Conservation (phyloP, 2,113 vertebrate species). For the Oxyruncus cristatus region DNA sequence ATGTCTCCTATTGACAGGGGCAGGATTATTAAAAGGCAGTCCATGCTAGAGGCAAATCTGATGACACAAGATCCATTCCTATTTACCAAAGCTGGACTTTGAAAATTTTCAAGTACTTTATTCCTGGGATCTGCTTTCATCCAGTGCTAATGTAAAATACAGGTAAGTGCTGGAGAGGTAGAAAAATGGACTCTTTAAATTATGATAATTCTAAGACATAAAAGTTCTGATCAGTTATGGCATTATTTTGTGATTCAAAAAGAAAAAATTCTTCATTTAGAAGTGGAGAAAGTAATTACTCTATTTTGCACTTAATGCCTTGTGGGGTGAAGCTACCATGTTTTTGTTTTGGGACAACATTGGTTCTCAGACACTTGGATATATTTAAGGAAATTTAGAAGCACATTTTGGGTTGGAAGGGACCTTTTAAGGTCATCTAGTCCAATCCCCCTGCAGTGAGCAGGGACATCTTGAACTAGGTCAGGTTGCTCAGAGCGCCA, state of each 20-base stretch:
- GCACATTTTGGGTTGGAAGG: neutral
- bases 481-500: neutral
- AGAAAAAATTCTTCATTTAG: neutral
- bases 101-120: neutral
- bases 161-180: neutral
- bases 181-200: neutral
- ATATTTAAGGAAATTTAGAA: neutral
- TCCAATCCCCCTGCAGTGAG: neutral
- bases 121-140: neutral
- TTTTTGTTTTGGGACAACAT: neutral
- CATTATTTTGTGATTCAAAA: neutral
- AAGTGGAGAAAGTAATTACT: neutral
- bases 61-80: neutral
- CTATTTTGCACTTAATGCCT: neutral
- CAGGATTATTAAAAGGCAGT: neutral
- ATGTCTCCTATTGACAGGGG: neutral
- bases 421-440: neutral
- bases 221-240: neutral
- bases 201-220: neutral
- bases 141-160: neutral
- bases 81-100: neutral
- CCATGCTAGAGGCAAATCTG: neutral
- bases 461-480: neutral
- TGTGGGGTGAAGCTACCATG: neutral
- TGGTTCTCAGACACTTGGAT: neutral